Conservation (phyloP, 1,140 invertebrate species). For the Eupeodes corollae region DNA sequence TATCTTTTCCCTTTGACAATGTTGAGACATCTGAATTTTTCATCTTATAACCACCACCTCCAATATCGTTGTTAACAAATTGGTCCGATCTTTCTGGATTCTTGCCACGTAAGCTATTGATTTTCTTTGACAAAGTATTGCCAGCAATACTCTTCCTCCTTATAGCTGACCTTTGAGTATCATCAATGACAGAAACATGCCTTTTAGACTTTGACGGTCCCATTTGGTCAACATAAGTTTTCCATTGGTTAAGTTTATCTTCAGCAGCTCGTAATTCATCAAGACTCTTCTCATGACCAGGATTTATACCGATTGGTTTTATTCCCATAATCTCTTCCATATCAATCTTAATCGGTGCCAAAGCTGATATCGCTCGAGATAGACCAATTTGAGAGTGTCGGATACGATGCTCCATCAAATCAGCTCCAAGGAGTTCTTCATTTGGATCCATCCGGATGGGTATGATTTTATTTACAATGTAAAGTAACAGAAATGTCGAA, state of each 20-base stretch:
- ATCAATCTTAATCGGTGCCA: conserved; percentile 41
- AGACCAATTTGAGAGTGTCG: conserved; percentile 43
- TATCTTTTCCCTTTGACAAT: no score
- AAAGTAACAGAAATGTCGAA: conserved; percentile 58
- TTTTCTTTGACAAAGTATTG: no score
- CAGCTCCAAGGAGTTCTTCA: conserved; percentile 76
- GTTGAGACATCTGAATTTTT: no score
- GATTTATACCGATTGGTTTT: conserved; percentile 43
- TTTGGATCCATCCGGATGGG: conserved; percentile 72
- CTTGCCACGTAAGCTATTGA: no score
- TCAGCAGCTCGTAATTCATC: conserved; percentile 37
- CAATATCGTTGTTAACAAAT: no score
- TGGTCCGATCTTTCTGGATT: no score
- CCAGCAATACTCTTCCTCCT: no score
- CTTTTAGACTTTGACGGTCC: neutral
- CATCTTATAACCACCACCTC: no score
- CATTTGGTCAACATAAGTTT: conserved; percentile 27
- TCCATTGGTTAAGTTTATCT: conserved; percentile 30
- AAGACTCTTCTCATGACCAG: conserved; percentile 41
- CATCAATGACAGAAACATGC: no score
- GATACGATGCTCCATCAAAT: conserved; percentile 76
- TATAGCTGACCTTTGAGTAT: no score
- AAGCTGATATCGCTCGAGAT: conserved; percentile 46
- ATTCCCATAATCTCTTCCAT: conserved; percentile 39
- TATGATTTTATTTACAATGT: conserved; percentile 64